A percentile compares a stretch with the other conserved stretches of the same genome.
Conservation (phyloP, 2,113 vertebrate species). For the Poeciliopsis occidentalis region DNA sequence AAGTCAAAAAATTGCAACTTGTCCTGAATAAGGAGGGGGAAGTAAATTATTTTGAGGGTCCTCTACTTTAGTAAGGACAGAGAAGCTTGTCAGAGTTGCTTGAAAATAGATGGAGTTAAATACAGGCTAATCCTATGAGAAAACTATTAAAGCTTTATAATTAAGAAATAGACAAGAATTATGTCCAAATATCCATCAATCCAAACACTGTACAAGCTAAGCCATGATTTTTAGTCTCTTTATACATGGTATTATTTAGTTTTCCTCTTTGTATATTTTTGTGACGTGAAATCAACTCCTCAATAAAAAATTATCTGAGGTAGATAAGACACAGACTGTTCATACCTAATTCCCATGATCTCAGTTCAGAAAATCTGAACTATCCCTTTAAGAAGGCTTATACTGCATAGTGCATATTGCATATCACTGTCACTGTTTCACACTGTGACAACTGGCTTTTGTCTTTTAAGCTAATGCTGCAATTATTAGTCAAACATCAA, state of each 20-base stretch:
- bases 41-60: not conserved
- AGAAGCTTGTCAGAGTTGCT: not conserved
- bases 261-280: not conserved
- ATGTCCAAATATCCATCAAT: not conserved
- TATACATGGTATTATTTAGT: not conserved
- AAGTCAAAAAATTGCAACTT: not conserved
- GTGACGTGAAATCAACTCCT: not conserved
- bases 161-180: not conserved
- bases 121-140: not conserved
- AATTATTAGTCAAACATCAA: not conserved
- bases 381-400: conserved; percentile 4
- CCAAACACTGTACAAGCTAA: not conserved
- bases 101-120: not conserved
- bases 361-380: not conserved
- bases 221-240: not conserved
- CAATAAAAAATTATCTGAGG: not conserved
- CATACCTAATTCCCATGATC: not conserved
- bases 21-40: not conserved
- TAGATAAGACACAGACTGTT: not conserved
- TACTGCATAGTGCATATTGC: conserved; percentile 45
- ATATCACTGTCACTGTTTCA: conserved; percentile 18
- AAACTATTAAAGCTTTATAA: not conserved
- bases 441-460: not conserved
- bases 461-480: not conserved
- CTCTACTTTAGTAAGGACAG: not conserved